These are phyloP conservation scores for Falco rusticolus DNA, from an alignment of 2,797 vertebrate species.

Conservation along the genomic window DNA sequence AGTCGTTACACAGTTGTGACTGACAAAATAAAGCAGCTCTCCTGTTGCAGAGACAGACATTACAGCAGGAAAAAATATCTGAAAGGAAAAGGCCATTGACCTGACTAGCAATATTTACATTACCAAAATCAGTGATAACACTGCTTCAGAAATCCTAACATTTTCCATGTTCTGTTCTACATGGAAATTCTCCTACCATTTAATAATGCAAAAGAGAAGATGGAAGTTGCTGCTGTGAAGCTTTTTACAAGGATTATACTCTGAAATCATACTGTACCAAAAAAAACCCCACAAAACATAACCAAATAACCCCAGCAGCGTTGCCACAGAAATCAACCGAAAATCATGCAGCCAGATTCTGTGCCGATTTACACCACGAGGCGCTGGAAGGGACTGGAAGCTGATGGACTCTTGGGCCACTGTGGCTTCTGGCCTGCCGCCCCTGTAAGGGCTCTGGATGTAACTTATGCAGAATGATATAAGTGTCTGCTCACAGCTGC, in stretches of 20 bases:
- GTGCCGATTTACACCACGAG: background rate
- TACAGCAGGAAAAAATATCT: background rate
- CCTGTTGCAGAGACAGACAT: background rate
- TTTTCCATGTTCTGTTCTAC: background rate
- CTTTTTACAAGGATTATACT: background rate
- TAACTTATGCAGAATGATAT: background rate
- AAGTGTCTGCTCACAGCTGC: slow-evolving; percentile 31
- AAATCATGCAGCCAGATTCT: background rate
- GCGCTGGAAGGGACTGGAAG: background rate
- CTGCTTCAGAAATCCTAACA: background rate
- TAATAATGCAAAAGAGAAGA: background rate
- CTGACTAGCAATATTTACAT: background rate
- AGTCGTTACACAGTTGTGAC: background rate
- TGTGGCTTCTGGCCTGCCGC: background rate
- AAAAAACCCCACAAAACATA: background rate
- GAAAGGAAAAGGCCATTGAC: background rate
- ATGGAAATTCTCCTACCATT: background rate
- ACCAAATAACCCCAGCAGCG: too few species aligned
- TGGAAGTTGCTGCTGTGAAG: background rate
- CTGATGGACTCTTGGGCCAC: background rate
- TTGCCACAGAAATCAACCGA: background rate
- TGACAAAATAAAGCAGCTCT: background rate
- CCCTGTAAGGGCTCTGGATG: background rate
- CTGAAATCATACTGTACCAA: background rate
- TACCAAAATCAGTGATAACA: background rate